Percentiles rank a stretch among this genome's conserved stretches.
phyloP scores from a whole-genome alignment of 2,113 vertebrate species.

The Daphoenositta chrysoptera region DNA sequence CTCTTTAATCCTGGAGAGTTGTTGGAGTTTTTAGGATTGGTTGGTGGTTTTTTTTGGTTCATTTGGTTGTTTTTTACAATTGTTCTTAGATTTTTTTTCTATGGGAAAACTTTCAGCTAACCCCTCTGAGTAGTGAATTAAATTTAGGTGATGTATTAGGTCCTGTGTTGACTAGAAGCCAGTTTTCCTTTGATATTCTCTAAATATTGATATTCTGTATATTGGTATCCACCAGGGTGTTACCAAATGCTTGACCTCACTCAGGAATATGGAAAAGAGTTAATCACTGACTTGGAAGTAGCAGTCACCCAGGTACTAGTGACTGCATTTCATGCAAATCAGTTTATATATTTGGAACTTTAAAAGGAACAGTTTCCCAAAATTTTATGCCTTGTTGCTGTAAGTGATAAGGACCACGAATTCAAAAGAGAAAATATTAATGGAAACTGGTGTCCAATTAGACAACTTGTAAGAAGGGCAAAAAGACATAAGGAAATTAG shows the following conservation, averaged over 20 bases:
- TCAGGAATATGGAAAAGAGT: background rate
- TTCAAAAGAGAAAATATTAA: background rate
- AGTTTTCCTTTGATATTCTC: background rate
- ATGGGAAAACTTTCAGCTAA: background rate
- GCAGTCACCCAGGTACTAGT: background rate
- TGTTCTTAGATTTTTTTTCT: accelerated
- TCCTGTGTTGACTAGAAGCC: background rate
- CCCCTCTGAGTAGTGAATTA: background rate
- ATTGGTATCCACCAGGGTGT: background rate
- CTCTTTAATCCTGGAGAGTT: background rate
- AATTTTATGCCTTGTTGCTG: background rate
- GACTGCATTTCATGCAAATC: background rate
- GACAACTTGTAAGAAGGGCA: background rate
- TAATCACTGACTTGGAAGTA: background rate
- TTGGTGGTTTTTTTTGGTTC: background rate
- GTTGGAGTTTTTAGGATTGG: background rate
- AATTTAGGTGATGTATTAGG: background rate
- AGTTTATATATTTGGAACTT: background rate
- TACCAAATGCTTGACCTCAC: background rate
- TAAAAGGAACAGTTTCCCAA: background rate
- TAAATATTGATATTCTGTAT: background rate
- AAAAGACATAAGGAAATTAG: background rate
- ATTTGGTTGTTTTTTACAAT: accelerated
- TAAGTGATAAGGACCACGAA: background rate
- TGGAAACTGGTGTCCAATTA: background rate